Base-by-base conservation (phyloP, 2,113 vertebrate genomes). In the Tinamus guttatus region DNA sequence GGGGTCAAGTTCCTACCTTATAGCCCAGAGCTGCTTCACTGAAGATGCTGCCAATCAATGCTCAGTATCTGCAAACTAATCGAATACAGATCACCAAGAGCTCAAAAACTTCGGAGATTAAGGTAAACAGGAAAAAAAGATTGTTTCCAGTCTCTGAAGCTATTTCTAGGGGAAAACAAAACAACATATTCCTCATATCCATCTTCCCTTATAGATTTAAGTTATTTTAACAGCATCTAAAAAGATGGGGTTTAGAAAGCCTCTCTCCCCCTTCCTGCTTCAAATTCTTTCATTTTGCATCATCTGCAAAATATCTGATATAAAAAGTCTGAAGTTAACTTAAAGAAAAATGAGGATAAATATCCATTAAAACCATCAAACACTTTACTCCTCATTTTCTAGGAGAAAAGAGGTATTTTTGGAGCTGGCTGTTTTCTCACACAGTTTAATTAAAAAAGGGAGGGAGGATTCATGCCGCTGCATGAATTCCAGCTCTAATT, bases 91-190 rank as follows among this genome's bases (percentile, higher is more conserved):
- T 1, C 38, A 81, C 22, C 45, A 8, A 1, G 16, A n/a, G 40
- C 12, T 73, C 60, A 32, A 77, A 34, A 7, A 54, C 41, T 81
- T 17, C 30, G n/a, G 34, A 81, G 38, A 56, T 0, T 0, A 40
- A 85, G 20, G 34, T 10, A 43, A 81, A 60, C 2, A 30, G 32
- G 89, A 47, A 7, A 7, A 20, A 6, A 11, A 32, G 13, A 22
- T 15, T 8, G 10, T 20, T 68, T 81, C 24, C 24, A 8, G 19
- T 62, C 87, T 59, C 20, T 3, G 36, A 24, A 2, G 16, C 38
- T 27, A 51, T n/a, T 60, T 43, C 27, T 68, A 38, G 25, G 36
- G 41, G 32, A 74, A 54, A 52, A 52, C 13, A 52, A 51, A 51
- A 52, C 43, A 19, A 54, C 15, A 28, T 8, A 36, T 3, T 24